These are phyloP conservation scores for Syrista parreyssii DNA, from an alignment of 2,888 invertebrate species.

Conservation along the genomic window DNA sequence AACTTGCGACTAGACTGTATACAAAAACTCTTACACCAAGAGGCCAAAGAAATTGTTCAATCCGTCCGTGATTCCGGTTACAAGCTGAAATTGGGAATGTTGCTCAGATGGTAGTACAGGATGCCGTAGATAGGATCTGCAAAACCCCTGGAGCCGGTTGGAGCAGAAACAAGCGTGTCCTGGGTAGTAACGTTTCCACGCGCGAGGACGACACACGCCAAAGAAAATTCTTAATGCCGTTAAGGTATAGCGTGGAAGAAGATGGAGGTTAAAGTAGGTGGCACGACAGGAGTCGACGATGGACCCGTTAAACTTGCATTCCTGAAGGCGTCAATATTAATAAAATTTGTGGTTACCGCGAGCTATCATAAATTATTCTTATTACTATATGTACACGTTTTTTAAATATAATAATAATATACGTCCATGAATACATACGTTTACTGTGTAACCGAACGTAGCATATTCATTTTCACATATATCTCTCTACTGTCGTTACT, in stretches of 20 bases:
- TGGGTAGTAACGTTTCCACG: no score
- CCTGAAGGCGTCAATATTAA: constrained; percentile 32
- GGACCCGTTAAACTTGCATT: constrained; percentile 38
- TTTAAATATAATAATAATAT: neutral
- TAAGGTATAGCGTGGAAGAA: neutral
- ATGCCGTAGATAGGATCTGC: no score
- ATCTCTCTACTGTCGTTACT: no score
- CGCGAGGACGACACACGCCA: no score
- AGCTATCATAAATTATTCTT: constrained; percentile 16
- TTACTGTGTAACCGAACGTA: no score
- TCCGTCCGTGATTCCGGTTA: neutral
- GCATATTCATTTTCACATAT: no score
- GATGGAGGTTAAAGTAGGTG: neutral
- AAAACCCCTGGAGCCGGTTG: no score
- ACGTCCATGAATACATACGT: no score
- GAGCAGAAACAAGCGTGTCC: no score
- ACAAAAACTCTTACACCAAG: no score
- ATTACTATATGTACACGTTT: neutral
- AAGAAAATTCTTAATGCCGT: neutral
- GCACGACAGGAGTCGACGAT: neutral
- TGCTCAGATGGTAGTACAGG: no score
- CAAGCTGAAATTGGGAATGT: neutral
- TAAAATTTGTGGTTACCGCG: constrained; percentile 33
- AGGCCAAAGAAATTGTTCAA: neutral
- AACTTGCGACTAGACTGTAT: neutral